These are phyloP conservation scores for Meliscaeva auricollis DNA, from an alignment of 2,888 invertebrate genomes.

Conservation along the genomic window DNA sequence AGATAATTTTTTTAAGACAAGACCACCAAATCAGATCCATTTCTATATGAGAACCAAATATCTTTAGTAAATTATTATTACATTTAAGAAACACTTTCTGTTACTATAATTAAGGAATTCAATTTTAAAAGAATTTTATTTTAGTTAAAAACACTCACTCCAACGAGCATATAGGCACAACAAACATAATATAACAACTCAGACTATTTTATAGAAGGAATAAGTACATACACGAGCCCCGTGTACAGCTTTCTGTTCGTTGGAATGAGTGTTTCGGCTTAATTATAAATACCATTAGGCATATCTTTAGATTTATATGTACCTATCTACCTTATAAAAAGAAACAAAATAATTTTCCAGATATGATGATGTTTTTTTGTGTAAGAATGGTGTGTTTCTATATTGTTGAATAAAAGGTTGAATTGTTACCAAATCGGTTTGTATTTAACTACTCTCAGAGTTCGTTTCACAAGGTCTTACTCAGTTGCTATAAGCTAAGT, in stretches of 20 bases:
- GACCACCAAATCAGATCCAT: conserved; percentile 53
- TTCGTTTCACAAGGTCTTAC: no score
- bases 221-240: conserved; percentile 34
- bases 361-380: neutral
- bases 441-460: neutral
- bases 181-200: neutral
- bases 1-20: conserved; percentile 39
- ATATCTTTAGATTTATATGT: conserved; percentile 21
- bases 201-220: no score
- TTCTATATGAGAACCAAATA: conserved; percentile 34
- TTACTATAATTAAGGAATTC: neutral
- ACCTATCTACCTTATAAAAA: neutral
- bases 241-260: conserved; percentile 34
- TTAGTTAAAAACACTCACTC: conserved; percentile 50
- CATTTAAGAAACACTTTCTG: conserved; percentile 14
- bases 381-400: neutral
- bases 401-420: conserved; percentile 23
- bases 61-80: neutral
- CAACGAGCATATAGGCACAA: conserved; percentile 30
- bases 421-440: neutral
- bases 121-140: conserved; percentile 5
- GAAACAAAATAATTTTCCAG: neutral
- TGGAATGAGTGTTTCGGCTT: conserved; percentile 52
- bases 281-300: neutral
- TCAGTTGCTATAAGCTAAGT: no score